Evolutionary conservation across 2,113 vertebrate genomes (phyloP), one percentile per base, ranked within the genome.

Genomic region (Nanorana parkeri): DNA sequence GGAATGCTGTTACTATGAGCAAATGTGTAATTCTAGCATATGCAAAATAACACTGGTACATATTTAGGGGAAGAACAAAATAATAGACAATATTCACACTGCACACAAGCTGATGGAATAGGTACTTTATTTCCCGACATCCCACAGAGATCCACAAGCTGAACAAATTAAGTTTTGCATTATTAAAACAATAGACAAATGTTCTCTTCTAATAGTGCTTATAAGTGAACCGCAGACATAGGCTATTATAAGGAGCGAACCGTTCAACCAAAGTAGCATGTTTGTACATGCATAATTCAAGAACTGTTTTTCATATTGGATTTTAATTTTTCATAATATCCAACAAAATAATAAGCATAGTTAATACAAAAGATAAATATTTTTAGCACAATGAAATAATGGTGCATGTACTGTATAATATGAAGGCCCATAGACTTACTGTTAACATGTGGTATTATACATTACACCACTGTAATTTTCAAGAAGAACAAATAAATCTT

Each of bases 91-190:
- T 28, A 54, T 55, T 21, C 26, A 54, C 61, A 65, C 8, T 52
- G 23, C 60, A 65, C 52, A 26, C 19, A 77, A 65, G 52, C 32
- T 66, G 41, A 71, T 71, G 32, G 56, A 69, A 80, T 65, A 71
- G 58, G 71, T 21, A 79, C 61, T 32, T 55, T 0, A 29, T 79
- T 24, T 79, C 36, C 56, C 7, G 13, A 51, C 60, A 32, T 51
- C 80, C 80, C 56, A 71, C 60, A 66, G 79, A 55, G 60, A 72
- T 73, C 26, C 74, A 58, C 80, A 52, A 36, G 61, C 64, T 73
- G 60, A 74, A 81, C 60, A 81, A 81, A 81, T 81, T 55, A 66
- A 65, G 24, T 74, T 56, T 64, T 81, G 80, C 69, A 81, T 81
- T 81, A 81, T 74, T 81, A 74, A 81, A 79, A 28, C 60, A 65